These are phyloP conservation scores for Actenoides lindsayi DNA, from an alignment of 2,113 vertebrate genomes.

Conservation along the genomic window DNA sequence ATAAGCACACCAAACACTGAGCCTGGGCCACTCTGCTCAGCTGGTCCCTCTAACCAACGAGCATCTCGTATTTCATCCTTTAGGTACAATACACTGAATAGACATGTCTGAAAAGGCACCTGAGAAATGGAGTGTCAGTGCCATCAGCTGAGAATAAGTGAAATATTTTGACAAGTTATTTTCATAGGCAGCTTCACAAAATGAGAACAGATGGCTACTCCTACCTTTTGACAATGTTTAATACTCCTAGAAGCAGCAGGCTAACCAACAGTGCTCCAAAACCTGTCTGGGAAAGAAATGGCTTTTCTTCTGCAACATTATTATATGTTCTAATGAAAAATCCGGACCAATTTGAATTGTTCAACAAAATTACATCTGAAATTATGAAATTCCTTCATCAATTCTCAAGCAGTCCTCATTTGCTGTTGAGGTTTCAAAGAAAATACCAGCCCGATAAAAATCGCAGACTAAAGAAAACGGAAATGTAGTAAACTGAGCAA, in stretches of 20 bases:
- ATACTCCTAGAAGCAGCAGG: neutral
- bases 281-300: neutral
- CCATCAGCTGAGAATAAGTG: neutral
- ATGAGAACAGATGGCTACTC: neutral
- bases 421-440: neutral
- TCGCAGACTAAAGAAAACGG: neutral
- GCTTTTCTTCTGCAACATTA: neutral
- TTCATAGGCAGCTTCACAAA: neutral
- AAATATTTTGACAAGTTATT: neutral
- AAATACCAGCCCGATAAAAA: neutral
- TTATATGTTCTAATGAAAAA: neutral
- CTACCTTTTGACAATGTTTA: neutral
- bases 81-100: neutral
- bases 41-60: rapidly evolving
- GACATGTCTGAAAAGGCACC: neutral
- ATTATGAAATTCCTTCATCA: neutral
- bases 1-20: neutral
- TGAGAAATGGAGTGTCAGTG: neutral
- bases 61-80: neutral
- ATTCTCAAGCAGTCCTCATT: neutral
- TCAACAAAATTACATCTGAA: neutral
- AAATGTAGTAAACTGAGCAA: neutral
- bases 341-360: neutral
- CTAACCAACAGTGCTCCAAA: neutral
- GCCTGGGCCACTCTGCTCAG: neutral